phyloP scores from a whole-genome alignment of 2,888 invertebrate species.

The Noctua fimbriata region DNA sequence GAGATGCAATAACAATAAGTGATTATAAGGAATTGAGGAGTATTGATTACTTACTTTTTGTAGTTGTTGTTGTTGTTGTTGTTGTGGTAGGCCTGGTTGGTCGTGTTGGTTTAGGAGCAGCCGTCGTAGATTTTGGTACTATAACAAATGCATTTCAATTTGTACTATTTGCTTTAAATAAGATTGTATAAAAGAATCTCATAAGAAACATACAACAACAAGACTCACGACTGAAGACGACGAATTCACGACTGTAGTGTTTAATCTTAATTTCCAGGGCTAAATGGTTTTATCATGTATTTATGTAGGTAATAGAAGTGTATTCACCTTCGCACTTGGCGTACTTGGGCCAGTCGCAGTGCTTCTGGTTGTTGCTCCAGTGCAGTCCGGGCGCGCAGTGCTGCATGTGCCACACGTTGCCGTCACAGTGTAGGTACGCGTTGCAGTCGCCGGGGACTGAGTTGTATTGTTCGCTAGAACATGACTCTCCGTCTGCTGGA shows the following conservation, averaged over 20 bases:
- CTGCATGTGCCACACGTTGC: constrained; percentile 92
- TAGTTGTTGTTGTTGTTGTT: constrained; percentile 66
- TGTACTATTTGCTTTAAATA: neutral
- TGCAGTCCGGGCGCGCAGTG: constrained; percentile 95
- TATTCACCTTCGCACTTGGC: constrained; percentile 91
- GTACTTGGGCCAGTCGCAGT: constrained; percentile 95
- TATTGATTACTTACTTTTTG: constrained; percentile 64
- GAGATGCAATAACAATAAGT: neutral
- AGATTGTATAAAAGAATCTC: neutral
- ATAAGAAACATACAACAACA: too few relatives aligned
- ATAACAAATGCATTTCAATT: constrained; percentile 7
- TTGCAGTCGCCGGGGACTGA: constrained; percentile 93
- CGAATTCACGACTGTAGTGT: neutral
- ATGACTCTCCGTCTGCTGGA: constrained; percentile 75
- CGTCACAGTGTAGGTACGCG: constrained; percentile 94
- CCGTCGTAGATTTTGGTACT: constrained; percentile 74
- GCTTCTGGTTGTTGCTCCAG: constrained; percentile 92
- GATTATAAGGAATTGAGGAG: neutral
- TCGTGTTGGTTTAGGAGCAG: constrained; percentile 77
- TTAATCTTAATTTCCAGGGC: neutral
- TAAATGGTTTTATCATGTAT: neutral
- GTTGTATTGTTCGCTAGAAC: constrained; percentile 84
- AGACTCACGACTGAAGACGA: too few relatives aligned
- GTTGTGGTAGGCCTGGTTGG: constrained; percentile 66
- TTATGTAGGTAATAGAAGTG: neutral